These are phyloP conservation scores for Tolmerus cingulatus DNA, from an alignment of 2,888 invertebrate species.

Conservation along the genomic window DNA sequence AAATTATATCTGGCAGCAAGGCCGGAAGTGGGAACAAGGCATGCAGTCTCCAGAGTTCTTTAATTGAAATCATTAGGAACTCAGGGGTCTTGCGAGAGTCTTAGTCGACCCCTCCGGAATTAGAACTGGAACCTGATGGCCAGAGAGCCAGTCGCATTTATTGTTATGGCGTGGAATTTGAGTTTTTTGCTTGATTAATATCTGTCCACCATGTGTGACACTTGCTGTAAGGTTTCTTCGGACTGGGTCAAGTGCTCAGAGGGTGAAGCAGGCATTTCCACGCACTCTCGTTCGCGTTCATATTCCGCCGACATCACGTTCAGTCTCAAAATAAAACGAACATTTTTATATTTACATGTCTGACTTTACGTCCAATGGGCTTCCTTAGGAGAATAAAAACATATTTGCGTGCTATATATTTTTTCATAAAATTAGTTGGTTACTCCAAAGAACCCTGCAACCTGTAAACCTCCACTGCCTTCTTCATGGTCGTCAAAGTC, in stretches of 20 bases:
- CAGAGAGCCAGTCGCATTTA: background rate
- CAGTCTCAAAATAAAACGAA: background rate
- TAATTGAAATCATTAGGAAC: slow-evolving; percentile 3
- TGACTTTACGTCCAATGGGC: background rate
- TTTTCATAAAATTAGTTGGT: background rate
- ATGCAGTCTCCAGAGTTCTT: slow-evolving; percentile 22
- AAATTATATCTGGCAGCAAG: slow-evolving; percentile 1
- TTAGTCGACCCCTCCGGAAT: background rate
- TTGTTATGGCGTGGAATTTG: background rate
- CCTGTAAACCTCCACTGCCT: background rate
- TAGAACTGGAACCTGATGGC: background rate
- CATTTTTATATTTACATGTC: background rate
- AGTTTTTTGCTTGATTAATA: slow-evolving; percentile 13
- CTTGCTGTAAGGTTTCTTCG: background rate
- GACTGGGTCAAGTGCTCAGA: slow-evolving; percentile 14
- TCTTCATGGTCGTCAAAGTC: background rate
- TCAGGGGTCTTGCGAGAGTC: background rate
- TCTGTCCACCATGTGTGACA: slow-evolving; percentile 24
- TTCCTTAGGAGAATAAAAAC: background rate
- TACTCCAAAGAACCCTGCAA: background rate
- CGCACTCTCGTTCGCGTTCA: background rate
- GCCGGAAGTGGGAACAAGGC: slow-evolving; percentile 21
- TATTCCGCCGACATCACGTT: background rate
- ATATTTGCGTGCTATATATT: background rate
- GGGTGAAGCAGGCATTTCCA: background rate